These are phyloP conservation scores for Pollenia angustigena DNA, from an alignment of 2,888 invertebrate genomes.

Conservation along the genomic window DNA sequence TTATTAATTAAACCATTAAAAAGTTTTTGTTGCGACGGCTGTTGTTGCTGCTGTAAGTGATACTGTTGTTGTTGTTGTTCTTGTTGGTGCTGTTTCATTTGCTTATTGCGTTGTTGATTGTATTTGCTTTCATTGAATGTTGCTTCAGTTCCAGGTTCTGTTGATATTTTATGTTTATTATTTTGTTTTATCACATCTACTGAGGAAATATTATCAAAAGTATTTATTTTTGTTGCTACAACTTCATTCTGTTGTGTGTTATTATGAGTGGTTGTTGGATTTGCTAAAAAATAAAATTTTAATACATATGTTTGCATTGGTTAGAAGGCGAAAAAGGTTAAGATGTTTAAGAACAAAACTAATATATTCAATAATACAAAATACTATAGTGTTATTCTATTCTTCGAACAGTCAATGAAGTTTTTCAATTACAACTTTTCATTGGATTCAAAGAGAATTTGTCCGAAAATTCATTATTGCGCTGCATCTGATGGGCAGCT, in stretches of 20 bases:
- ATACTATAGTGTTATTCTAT: too few relatives aligned
- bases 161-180: slow-evolving; percentile 27
- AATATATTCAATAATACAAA: too few relatives aligned
- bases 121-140: slow-evolving; percentile 62
- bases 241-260: slow-evolving; percentile 44
- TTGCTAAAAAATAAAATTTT: slow-evolving; percentile 71
- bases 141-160: slow-evolving; percentile 20
- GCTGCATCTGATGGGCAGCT: too few relatives aligned
- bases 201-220: slow-evolving; percentile 59
- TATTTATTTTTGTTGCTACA: slow-evolving; percentile 44
- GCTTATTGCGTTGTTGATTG: slow-evolving; percentile 67
- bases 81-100: slow-evolving; percentile 42
- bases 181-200: slow-evolving; percentile 70
- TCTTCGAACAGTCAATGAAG: too few relatives aligned
- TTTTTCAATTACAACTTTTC: too few relatives aligned
- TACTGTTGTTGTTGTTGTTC: slow-evolving; percentile 35
- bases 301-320: slow-evolving; percentile 66
- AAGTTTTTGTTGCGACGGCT: slow-evolving; percentile 15
- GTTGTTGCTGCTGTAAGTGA: slow-evolving; percentile 7
- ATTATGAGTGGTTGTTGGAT: slow-evolving; percentile 57
- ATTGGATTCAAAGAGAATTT: too few relatives aligned
- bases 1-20: slow-evolving; percentile 41
- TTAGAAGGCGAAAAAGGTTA: background rate
- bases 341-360: background rate
- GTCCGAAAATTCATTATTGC: too few relatives aligned